These are phyloP conservation scores for Phania funesta DNA, from an alignment of 2,888 invertebrate species.

Conservation along the genomic window DNA sequence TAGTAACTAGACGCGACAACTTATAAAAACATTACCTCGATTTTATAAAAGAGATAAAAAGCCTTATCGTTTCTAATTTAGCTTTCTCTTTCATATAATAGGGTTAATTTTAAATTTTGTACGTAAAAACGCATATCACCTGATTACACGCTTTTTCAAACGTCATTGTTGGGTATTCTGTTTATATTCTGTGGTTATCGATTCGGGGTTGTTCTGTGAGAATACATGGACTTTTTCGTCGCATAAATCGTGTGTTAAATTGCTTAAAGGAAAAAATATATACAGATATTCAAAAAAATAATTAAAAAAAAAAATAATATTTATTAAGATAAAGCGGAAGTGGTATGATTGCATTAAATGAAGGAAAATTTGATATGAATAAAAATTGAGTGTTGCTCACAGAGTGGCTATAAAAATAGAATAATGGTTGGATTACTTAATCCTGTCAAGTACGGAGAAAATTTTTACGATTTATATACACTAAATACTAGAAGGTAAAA, in stretches of 20 bases:
- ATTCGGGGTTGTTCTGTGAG: constrained; percentile 53
- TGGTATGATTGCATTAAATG: neutral
- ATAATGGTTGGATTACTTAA: constrained; percentile 80
- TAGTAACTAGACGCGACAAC: no score
- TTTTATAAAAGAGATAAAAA: no score
- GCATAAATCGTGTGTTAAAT: neutral
- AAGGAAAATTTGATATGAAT: neutral
- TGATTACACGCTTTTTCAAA: no score
- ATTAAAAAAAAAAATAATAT: neutral
- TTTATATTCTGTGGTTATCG: no score
- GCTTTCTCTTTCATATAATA: no score
- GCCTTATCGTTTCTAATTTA: no score
- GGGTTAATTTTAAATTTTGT: no score
- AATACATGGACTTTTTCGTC: constrained; percentile 24
- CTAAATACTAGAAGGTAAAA: constrained; percentile 77
- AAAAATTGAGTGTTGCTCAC: constrained; percentile 34
- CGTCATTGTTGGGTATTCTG: no score
- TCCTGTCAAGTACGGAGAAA: constrained; percentile 80
- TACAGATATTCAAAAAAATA: neutral
- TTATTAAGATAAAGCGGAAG: neutral
- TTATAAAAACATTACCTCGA: no score
- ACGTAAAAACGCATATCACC: no score
- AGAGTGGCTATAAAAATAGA: neutral
- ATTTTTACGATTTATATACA: constrained; percentile 80
- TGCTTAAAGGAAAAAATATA: neutral